Conservation (phyloP, 1,140 invertebrate species). For the Drepana arcuata region DNA sequence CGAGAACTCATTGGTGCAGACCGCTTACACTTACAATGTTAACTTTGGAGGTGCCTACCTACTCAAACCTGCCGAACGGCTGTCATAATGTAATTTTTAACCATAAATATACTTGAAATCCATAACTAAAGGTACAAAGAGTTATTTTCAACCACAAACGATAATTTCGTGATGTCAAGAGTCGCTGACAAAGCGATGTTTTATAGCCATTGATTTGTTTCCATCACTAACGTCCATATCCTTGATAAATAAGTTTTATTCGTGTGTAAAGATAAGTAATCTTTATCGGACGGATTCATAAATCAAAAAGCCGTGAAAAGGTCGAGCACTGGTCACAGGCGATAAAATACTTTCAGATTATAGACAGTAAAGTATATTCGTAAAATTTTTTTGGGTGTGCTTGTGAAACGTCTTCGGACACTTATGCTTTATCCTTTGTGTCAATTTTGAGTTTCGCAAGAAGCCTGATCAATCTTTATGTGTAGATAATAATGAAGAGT, state of each 20-base stretch:
- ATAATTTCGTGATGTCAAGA: conserved; percentile 6
- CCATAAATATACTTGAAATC: no score
- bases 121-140: no score
- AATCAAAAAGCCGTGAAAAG: conserved; percentile 58
- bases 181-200: conserved; percentile 2
- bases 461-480: no score
- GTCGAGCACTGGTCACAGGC: conserved; percentile 22
- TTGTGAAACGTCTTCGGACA: neutral
- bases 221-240: conserved; percentile 9
- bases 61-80: no score
- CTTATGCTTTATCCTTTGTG: neutral
- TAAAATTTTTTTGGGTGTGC: no score
- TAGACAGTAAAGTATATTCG: no score
- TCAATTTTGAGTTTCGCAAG: no score
- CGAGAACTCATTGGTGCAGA: no score
- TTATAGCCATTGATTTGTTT: conserved; percentile 11
- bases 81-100: no score
- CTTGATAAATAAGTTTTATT: conserved; percentile 22
- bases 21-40: no score
- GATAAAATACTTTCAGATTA: conserved; percentile 12
- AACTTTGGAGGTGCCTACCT: no score
- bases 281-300: conserved; percentile 41
- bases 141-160: neutral
- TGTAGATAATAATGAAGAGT: no score
- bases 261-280: conserved; percentile 38